A percentile compares a stretch with the other conserved stretches of the same genome.
Conservation (phyloP, 2,888 invertebrate genomes). For the Sesia apiformis region DNA sequence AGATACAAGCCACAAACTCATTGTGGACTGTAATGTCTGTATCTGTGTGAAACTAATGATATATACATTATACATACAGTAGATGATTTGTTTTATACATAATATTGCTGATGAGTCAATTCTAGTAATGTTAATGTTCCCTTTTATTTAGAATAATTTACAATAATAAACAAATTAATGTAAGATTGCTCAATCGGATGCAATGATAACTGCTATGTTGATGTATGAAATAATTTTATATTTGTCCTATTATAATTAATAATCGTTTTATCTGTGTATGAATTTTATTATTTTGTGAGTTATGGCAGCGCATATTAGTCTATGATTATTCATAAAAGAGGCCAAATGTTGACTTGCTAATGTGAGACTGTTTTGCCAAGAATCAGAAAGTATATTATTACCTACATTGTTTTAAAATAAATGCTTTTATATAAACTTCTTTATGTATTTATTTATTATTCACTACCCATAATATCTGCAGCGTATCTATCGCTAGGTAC, state of each 20-base stretch:
- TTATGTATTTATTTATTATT: neutral
- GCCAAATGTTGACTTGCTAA: slow-evolving; percentile 76
- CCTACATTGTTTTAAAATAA: slow-evolving; percentile 76
- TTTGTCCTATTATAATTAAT: slow-evolving; percentile 51
- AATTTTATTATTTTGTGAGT: slow-evolving; percentile 66
- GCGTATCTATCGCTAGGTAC: no score
- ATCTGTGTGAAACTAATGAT: slow-evolving; percentile 39
- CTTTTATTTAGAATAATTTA: slow-evolving; percentile 69
- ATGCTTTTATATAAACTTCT: slow-evolving; percentile 69
- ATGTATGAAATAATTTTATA: slow-evolving; percentile 56
- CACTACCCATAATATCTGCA: neutral
- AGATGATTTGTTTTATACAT: slow-evolving; percentile 46
- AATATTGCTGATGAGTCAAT: slow-evolving; percentile 68
- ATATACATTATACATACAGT: slow-evolving; percentile 22
- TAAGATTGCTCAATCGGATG: slow-evolving; percentile 71
- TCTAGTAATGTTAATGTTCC: slow-evolving; percentile 67
- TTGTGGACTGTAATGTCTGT: slow-evolving; percentile 65
- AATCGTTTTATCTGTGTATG: slow-evolving; percentile 61
- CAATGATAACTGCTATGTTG: slow-evolving; percentile 69
- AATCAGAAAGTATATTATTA: slow-evolving; percentile 75
- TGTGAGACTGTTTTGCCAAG: slow-evolving; percentile 76
- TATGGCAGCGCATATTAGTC: slow-evolving; percentile 72
- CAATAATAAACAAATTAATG: slow-evolving; percentile 60
- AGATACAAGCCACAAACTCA: slow-evolving; percentile 54
- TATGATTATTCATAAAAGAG: slow-evolving; percentile 70